Base-by-base conservation (phyloP, 2,888 invertebrate genomes). In the Dynastes grantii region DNA sequence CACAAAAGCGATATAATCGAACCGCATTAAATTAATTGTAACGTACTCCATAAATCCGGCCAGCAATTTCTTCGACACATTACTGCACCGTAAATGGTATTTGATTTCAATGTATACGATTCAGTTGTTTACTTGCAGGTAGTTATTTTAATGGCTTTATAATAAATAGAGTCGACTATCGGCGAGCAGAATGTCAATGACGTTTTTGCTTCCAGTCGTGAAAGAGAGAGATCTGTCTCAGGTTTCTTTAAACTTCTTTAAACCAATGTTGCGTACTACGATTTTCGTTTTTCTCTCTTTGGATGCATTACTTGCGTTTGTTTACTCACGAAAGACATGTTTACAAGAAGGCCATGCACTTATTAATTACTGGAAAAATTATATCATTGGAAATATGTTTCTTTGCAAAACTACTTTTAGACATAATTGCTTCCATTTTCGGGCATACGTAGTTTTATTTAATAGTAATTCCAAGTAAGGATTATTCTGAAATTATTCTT, bases 111-210 rank as follows among this genome's bases (percentile, higher is more conserved):
- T 32, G 27, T 63, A 63, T 63, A 63, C 29, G 27, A 63, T 32
- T 63, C 63, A 29, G 27, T 32, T 29, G 63, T 63, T 32, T 63
- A 63, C 63, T 32, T 63, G n/a, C 32, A 11, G 27, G 29, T 13
- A 29, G 29, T 63, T 63, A 63, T 32, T 32, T 63, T 63, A 63
- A 63, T 63, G 29, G 63, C 63, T 32, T 63, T 29, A 63, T 63
- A 63, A 29, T 63, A 63, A 13, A 63, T 29, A 63, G 32, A 9
- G 9, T 13, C 37, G 63, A 11, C 29, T 29, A 32, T 8, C 27
- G 11, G 29, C 63, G 29, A 63, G 13, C 32, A 63, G 63, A 63
- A 63, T 63, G 63, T 63, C 63, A 63, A 63, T 63, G 63, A 32
- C 63, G 29, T 29, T 63, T 63, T 63, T 63, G 27, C 63, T 29